Conservation (phyloP, 2,797 vertebrate species). For the Mionectes olivaceus region DNA sequence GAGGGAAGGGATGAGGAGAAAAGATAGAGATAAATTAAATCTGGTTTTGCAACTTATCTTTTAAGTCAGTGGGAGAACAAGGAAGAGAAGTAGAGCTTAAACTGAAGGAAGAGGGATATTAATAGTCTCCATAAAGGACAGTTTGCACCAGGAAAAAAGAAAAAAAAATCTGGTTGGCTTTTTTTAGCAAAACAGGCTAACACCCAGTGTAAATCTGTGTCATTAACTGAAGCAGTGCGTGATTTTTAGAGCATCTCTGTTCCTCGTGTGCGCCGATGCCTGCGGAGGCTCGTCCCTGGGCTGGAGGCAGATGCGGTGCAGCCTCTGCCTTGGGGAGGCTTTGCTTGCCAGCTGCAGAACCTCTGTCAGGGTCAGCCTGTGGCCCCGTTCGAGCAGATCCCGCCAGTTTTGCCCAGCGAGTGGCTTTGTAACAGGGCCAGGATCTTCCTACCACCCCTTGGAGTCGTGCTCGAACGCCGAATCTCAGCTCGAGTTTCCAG, state of each 20-base stretch:
- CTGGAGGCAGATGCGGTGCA: neutral
- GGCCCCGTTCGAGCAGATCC: neutral
- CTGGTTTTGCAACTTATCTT: slow-evolving; percentile 34
- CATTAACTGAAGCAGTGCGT: slow-evolving; percentile 52
- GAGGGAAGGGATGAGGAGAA: neutral
- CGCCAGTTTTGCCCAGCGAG: slow-evolving; percentile 39
- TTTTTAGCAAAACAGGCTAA: slow-evolving; percentile 59
- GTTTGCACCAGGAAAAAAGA: slow-evolving; percentile 45
- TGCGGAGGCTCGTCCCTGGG: neutral
- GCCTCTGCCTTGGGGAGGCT: neutral
- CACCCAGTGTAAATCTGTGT: slow-evolving; percentile 65
- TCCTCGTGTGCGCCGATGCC: neutral
- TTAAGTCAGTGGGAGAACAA: slow-evolving; percentile 50
- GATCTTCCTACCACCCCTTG: slow-evolving; percentile 31
- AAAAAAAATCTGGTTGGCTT: slow-evolving; percentile 33
- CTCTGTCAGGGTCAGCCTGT: neutral
- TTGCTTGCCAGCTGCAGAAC: neutral
- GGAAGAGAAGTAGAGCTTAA: slow-evolving; percentile 48
- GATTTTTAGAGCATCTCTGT: slow-evolving; percentile 32
- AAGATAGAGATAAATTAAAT: slow-evolving; percentile 8
- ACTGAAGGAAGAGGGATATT: slow-evolving; percentile 54
- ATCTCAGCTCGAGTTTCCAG: slow-evolving; percentile 39
- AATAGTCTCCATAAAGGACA: slow-evolving; percentile 62
- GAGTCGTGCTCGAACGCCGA: slow-evolving; percentile 36
- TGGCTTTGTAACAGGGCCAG: slow-evolving; percentile 54